Base-by-base conservation (phyloP, 1,140 invertebrate genomes). In the Muscidifurax raptorellus region DNA sequence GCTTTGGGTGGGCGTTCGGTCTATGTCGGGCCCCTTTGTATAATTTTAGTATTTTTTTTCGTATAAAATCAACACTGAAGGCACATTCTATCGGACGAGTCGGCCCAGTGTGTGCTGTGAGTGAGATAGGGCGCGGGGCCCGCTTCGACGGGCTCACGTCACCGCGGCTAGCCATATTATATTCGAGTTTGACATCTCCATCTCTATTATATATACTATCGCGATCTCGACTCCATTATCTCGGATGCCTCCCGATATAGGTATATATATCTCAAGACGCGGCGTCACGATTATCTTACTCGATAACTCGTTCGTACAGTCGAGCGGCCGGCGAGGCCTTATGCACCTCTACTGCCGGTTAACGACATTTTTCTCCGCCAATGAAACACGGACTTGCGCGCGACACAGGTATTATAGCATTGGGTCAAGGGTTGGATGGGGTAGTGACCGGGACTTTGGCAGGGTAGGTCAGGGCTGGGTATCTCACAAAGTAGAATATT, bases 1-100 rank as follows among this genome's bases (percentile, higher is more conserved):
- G 93, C 94, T 95, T 95, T 94, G 94, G 94, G 94, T 95, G 94
- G 94, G 95, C 95, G 91, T 94, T 93, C 94, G 95, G 94, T 95
- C 96, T 96, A 96, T 97, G 96, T 95, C 95, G 96, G 96, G 96
- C 96, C 96, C 95, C 93, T 95, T 94, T 94, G 95, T 95, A 95
- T 94, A 94, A 95, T 95, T 95, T 93, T 93, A 93, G 92, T 93
- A 91, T 95, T 94, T 94, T 94, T 94, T 95, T 95, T 96, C 94
- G 95, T 96, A 96, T 96, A 96, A 96, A 95, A 95, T 95, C 94
- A 95, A 96, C 95, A 96, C 95, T 95, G 96, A 96, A 96, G 96
- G 96, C 96, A 96, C 96, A 96, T 96, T 95, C 96, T 96, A 96
- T 96, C 96, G 96, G 96, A 96, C 96, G 96, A 96, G 95, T 95